phyloP scores from a whole-genome alignment of 2,888 invertebrate genomes.

The Orgyia antiqua region DNA sequence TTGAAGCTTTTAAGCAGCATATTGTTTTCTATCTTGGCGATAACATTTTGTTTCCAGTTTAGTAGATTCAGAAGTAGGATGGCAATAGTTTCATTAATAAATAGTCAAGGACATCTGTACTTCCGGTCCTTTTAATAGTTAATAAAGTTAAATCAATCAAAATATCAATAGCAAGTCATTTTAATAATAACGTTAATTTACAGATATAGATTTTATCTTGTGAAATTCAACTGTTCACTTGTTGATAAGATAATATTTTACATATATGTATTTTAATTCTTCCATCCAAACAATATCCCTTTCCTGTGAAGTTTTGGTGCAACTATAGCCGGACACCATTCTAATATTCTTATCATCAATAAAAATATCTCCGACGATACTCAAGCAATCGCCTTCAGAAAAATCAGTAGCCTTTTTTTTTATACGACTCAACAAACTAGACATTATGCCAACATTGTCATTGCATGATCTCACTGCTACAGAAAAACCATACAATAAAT shows the following conservation, averaged over 20 bases:
- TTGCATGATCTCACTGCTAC: conserved; percentile 39
- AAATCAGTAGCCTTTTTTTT: conserved; percentile 38
- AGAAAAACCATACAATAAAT: conserved; percentile 40
- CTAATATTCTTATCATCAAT: conserved; percentile 45
- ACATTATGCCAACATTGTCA: conserved; percentile 45
- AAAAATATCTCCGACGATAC: conserved; percentile 61
- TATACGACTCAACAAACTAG: conserved; percentile 45
- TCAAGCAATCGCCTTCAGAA: conserved; percentile 44
- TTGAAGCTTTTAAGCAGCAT: too few relatives aligned
- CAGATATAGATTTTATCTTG: too few relatives aligned
- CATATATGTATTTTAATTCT: conserved; percentile 61
- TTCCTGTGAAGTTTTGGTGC: conserved; percentile 42
- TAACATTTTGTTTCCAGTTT: too few relatives aligned
- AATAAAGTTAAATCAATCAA: too few relatives aligned
- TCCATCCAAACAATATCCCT: conserved; percentile 64
- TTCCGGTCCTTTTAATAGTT: too few relatives aligned
- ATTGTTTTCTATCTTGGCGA: too few relatives aligned
- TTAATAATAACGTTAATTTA: too few relatives aligned
- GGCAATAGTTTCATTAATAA: too few relatives aligned
- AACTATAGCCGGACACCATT: conserved; percentile 58
- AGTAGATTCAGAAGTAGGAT: too few relatives aligned
- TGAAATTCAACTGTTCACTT: too few relatives aligned
- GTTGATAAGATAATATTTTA: conserved; percentile 60
- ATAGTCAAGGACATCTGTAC: too few relatives aligned
- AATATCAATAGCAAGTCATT: too few relatives aligned